Evolutionary conservation across 2,888 invertebrate genomes (phyloP), one percentile per base, ranked within the genome.

Genomic region (Acanthosoma haemorrhoidale): DNA sequence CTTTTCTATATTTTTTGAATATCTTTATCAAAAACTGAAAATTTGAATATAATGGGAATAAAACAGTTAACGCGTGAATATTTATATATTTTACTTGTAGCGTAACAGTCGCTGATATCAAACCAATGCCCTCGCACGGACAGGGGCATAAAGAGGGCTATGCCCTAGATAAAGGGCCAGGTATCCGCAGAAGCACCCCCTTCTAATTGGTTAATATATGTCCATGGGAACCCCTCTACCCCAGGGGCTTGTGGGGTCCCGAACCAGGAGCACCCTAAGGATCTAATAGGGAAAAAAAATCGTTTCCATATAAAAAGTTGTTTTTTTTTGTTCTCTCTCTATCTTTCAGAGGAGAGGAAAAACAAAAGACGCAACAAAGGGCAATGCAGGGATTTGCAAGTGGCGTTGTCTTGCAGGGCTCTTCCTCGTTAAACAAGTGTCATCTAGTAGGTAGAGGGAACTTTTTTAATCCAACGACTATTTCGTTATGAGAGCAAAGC

Each of bases 181-280:
- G 59, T 58, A 36, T 36, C 15, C 15, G 25, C 13, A 6, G 6
- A 4, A 36, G 68, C 29, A 36, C 58, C 68, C 68, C 57, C 59
- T 59, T 38, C 59, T 68, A 68, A 68, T 68, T 68, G 68, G 68
- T 38, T 68, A 68, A 68, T 68, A 68, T 68, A 68, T 68, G 68
- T 68, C 58, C 68, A 68, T 68, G 68, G 68, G 68, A 68, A 68
- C 58, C 18, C 57, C 8, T 21, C 32, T 32, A 60, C 34, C 38
- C 18, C 18, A 15, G 4, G 32, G 32, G 32, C 4, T 32, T n/a
- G n/a, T n/a, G n/a, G 9, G 32, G 9, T 25, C 51, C 51, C n/a
- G n/a, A n/a, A n/a, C n/a, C n/a, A n/a, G n/a, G n/a, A n/a, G n/a
- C 51, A 51, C 51, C 51, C 51, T 25, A 25, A 25, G 51, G 51